Base-by-base conservation (phyloP, 2,888 invertebrate species). In the Quadroppia sp. region DNA sequence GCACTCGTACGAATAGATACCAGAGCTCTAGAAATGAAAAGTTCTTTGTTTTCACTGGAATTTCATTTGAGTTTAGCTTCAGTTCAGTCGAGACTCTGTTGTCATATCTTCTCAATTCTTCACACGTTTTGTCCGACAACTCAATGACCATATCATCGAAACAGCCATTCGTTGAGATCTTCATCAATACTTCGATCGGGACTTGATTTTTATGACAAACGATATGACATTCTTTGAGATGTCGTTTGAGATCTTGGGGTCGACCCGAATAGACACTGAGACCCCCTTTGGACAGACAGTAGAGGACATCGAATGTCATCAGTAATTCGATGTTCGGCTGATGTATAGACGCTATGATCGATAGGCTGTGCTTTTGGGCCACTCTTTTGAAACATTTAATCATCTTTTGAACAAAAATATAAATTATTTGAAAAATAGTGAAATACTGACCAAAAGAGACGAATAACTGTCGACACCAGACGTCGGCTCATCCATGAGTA, bases 391-490 rank as follows among this genome's bases (percentile, higher is more conserved):
- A 59, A 28, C 59, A 28, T 13, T 28, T 2, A 17, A 59, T 59
- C 59, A 59, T 59, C 59, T 30, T 3, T 17, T 59, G 59, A 28
- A 3, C 4, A 2, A 20, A 23, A 20, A 23, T 50, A 11, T 20
- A 7, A 7, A 20, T n/a, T 23, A 50, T 23, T 23, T 50, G 1
- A 20, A 6, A 50, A 50, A 2, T 45, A 15, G 15, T 45, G 2
- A 23, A 50, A 23, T 3, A n/a, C 50, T 7, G 20, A 50, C 50
- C 20, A 50, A 23, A 20, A 50, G 50, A 2, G 59, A 28, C 2
- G 59, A 59, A 59, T 28, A 28, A 30, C 59, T 59, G 59, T 59
- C 59, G 15, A 59, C 59, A 30, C 59, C 59, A 25, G 59, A 59
- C 1, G 59, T 59, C 7, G 59, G 59, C 28, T 59, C 59, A 13